Base-by-base conservation (phyloP, 2,797 vertebrate species). In the Pelodytes ibericus region DNA sequence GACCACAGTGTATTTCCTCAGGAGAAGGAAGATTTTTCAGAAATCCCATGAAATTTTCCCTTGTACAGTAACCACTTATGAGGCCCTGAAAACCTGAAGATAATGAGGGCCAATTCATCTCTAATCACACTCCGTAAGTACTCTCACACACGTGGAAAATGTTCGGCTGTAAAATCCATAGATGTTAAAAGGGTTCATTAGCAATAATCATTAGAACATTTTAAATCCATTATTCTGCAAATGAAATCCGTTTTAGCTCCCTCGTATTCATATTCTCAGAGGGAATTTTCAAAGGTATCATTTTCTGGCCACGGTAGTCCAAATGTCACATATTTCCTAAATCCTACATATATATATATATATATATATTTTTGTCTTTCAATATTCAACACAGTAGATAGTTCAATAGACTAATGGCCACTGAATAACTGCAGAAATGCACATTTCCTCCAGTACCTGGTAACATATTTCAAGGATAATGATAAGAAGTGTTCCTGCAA, bases 401-500 rank as follows among this genome's bases (percentile, higher is more conserved):
- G 24, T 41, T 51, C 36, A 33, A 70, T 56, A 51, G 16, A 75
- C 44, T 71, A 72, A 33, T 74, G 75, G n/a, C 82, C 80, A 81
- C 57, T 75, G n/a, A 26, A 3, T 68, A 30, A 29, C 60, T 80
- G 75, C 62, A 72, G 78, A 80, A 41, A 15, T 47, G 77, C 68
- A 81, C 0, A 72, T 4, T 80, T 71, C 24, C 44, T 59, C 75
- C 18, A 7, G 80, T 64, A n/a, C n/a, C 6, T 27, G 25, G 0
- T 31, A 24, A 22, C 62, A 57, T 53, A 15, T 80, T 72, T 63
- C 47, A 74, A 77, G 69, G 76, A 82, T 64, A 79, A 72, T 80
- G 58, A 27, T 75, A 11, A 26, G 71, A 27, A 29, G 3, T 25
- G 16, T 64, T 24, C 13, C 66, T 73, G 59, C 80, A 81, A 78